Conservation (phyloP, 2,888 invertebrate species). For the Drosophila affinis region DNA sequence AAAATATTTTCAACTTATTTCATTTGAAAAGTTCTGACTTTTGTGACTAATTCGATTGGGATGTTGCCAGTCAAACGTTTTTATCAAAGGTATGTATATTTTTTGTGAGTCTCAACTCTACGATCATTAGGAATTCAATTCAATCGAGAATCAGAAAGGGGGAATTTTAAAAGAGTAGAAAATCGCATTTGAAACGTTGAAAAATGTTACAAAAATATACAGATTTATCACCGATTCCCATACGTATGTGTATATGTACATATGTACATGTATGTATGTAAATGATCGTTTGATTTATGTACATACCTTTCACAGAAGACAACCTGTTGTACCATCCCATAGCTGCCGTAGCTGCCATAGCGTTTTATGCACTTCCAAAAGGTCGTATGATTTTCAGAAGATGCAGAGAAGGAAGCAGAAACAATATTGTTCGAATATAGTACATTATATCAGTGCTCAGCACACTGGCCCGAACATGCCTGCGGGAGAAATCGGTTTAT, state of each 20-base stretch:
- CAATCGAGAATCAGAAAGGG: neutral
- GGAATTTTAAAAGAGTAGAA: neutral
- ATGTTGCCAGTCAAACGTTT: conserved; percentile 46
- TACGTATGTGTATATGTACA: neutral
- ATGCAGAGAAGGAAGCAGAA: too few relatives aligned
- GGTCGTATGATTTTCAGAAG: neutral
- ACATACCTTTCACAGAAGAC: neutral
- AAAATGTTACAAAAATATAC: neutral
- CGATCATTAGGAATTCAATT: neutral
- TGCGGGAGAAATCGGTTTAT: too few relatives aligned
- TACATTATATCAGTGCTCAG: too few relatives aligned
- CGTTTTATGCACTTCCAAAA: conserved; percentile 16
- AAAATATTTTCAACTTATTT: conserved; percentile 11
- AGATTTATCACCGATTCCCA: neutral
- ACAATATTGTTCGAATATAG: too few relatives aligned
- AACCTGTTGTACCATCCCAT: neutral
- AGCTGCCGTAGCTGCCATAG: neutral
- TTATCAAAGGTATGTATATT: conserved; percentile 15
- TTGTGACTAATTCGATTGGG: conserved; percentile 44
- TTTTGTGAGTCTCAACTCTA: neutral
- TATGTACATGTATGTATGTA: conserved; percentile 1
- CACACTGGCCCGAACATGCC: too few relatives aligned
- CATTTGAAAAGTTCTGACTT: conserved; percentile 25
- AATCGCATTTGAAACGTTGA: neutral
- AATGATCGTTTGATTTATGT: neutral